Conservation (phyloP, 2,113 vertebrate genomes). For the Actenoides lindsayi region DNA sequence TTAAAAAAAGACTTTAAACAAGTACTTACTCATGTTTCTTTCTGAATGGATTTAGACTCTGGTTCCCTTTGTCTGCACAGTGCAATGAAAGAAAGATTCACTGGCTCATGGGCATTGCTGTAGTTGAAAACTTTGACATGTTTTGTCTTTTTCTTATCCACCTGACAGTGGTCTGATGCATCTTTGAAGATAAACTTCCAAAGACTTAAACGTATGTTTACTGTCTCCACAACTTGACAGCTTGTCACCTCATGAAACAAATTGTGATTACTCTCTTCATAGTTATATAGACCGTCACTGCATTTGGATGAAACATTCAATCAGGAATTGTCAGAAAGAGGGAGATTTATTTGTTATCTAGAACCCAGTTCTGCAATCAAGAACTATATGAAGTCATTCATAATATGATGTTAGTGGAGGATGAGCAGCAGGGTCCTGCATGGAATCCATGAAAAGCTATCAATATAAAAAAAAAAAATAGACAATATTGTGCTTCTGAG, state of each 20-base stretch:
- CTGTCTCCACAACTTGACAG: not conserved
- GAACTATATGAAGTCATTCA: not conserved
- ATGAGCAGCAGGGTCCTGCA: not conserved
- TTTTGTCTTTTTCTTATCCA: not conserved
- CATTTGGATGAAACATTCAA: not conserved
- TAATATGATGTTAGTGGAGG: not conserved
- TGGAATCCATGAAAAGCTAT: not conserved
- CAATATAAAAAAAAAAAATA: not conserved
- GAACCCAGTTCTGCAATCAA: not conserved
- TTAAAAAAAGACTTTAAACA: conserved; percentile 69
- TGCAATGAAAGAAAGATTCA: not conserved
- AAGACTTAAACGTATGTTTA: not conserved
- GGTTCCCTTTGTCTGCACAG: not conserved
- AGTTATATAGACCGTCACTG: not conserved
- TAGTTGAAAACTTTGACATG: not conserved
- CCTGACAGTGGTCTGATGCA: not conserved
- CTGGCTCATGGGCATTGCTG: not conserved
- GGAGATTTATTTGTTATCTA: not conserved
- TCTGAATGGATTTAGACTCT: conserved; percentile 36
- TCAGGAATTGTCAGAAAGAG: not conserved
- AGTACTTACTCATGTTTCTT: conserved; percentile 39
- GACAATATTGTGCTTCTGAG: not conserved
- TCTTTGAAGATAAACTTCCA: not conserved
- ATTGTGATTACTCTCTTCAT: not conserved
- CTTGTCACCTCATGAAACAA: not conserved